Base-by-base conservation (phyloP, 2,888 invertebrate genomes). In the Cheilosia vernalis region DNA sequence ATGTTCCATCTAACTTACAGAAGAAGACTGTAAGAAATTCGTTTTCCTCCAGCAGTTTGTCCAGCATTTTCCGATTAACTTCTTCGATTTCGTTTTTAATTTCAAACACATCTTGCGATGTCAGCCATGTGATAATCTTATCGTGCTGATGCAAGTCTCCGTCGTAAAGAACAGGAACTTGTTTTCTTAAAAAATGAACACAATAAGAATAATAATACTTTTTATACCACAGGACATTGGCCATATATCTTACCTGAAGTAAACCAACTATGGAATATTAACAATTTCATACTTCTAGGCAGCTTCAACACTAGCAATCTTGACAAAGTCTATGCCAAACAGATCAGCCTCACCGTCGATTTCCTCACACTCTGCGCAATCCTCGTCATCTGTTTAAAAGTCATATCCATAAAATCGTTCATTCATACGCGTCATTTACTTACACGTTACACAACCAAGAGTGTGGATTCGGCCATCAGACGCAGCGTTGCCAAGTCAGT, bases 51-150 rank as follows among this genome's bases (percentile, higher is more conserved):
- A 98, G 92, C 21, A 98, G 93, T 92, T 98, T 98, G 90, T 98
- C 98, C 89, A 98, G 93, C 97, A 98, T 98, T 93, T 98, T 98
- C 87, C 97, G 95, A 92, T 98, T 98, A 9, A 99, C 98, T 91
- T 98, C 98, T 91, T 98, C 98, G 90, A 98, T 98, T 94, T 98
- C 98, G 90, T 98, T 98, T 93, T 97, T 98, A 69, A 98, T 96
- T 92, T 98, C 98, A 92, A 98, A 98, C 69, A 98, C 97, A 90
- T 98, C 98, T 90, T 98, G 98, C 60, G 97, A 97, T 30, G 98
- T 98, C 51, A 98, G 92, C 98, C 98, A 98, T 86, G 95, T 94
- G 5, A 98, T 93, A 24, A 98, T 95, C 90, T 95, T 95, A 66
- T 97, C 97, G 44, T 96, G 96, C 91, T 98, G 97, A 87, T 95